A percentile compares a stretch with the other conserved stretches of the same genome.
Evolutionary conservation across 2,888 invertebrate species (phyloP).

Genomic region (Prosopocoilus inquinatus): DNA sequence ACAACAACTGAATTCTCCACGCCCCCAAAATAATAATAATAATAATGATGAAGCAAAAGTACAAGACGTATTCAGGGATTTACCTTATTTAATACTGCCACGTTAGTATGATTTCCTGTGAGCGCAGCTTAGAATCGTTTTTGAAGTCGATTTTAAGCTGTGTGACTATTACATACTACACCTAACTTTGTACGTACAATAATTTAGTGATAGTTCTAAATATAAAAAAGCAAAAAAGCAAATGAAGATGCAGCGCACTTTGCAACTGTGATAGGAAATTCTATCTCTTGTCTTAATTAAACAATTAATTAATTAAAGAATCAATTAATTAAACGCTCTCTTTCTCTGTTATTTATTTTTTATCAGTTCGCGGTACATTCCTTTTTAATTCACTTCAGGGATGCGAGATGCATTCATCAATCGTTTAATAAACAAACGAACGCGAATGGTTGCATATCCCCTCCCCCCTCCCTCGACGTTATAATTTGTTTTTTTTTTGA

Average conservation of each 20-base stretch:
- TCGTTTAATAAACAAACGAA: background rate
- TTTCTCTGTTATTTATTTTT: slow-evolving; percentile 13
- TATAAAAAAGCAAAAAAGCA: background rate
- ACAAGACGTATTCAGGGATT: slow-evolving; percentile 23
- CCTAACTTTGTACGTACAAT: too few species aligned
- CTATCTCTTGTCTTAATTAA: slow-evolving; percentile 28
- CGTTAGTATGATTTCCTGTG: background rate
- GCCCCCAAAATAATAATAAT: too few species aligned
- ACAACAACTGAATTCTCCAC: too few species aligned
- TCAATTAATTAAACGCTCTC: too few species aligned
- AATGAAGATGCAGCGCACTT: slow-evolving; percentile 8
- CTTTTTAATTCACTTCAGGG: background rate
- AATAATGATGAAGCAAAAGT: too few species aligned
- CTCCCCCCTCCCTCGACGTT: background rate
- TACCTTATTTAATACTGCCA: slow-evolving; percentile 21
- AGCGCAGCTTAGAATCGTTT: background rate
- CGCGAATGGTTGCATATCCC: too few species aligned
- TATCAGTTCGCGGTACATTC: slow-evolving; percentile 22
- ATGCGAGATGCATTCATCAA: too few species aligned
- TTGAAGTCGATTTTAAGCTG: background rate
- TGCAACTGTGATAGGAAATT: slow-evolving; percentile 42
- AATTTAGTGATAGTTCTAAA: too few species aligned
- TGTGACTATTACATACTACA: too few species aligned
- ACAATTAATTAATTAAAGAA: too few species aligned
- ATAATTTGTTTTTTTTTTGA: background rate